Percentiles rank a stretch among this genome's conserved stretches.
These are phyloP conservation scores for Tenthredo amoena DNA, from an alignment of 2,888 invertebrate species.

Conservation along the genomic window DNA sequence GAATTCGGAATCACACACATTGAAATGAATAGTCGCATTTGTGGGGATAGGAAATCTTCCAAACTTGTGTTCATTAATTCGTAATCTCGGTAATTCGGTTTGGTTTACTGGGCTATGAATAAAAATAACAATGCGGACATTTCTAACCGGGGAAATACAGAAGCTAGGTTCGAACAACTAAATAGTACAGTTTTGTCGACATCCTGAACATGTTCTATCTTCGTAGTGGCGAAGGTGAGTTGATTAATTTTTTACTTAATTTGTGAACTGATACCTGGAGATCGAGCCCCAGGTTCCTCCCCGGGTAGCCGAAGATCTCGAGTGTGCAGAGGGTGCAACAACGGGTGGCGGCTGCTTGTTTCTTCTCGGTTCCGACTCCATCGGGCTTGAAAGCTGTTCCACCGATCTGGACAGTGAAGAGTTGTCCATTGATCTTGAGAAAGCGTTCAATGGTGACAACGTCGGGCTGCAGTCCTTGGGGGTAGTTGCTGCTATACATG, in stretches of 20 bases:
- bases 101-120: background rate
- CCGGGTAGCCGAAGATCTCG: constrained; percentile 78
- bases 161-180: background rate
- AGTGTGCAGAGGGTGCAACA: constrained; percentile 72
- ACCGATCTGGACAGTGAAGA: constrained; percentile 80
- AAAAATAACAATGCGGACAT: no score
- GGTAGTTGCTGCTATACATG: constrained; percentile 83
- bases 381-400: constrained; percentile 91
- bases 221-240: no score
- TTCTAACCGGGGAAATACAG: background rate
- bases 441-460: constrained; percentile 89
- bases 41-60: background rate
- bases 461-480: constrained; percentile 93
- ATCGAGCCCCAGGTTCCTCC: constrained; percentile 95
- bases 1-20: background rate
- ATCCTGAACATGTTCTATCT: no score
- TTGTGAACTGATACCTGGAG: constrained; percentile 79
- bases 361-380: constrained; percentile 83
- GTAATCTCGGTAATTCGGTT: background rate
- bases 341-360: constrained; percentile 74
- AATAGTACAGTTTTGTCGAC: no score
- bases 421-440: constrained; percentile 87
- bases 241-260: background rate
- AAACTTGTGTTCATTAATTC: background rate
- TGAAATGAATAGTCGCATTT: background rate